Evolutionary conservation across 2,113 vertebrate genomes (phyloP).

Genomic region (Marmota flaviventris): DNA sequence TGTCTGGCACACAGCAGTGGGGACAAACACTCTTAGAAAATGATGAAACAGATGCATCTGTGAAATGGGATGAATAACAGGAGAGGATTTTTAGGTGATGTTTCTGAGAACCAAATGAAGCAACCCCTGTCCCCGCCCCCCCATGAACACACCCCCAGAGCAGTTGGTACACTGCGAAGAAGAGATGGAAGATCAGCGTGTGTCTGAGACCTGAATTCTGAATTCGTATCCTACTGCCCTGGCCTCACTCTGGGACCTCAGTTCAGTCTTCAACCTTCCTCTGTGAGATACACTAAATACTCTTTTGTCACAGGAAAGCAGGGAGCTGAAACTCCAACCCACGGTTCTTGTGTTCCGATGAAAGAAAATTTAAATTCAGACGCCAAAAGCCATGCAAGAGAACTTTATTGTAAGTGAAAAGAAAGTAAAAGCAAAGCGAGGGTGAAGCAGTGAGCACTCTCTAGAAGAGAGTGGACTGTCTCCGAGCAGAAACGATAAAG

Average conservation of each 20-base stretch:
- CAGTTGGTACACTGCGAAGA: not conserved
- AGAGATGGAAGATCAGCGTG: not conserved
- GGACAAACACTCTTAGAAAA: not conserved
- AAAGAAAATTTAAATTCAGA: too few species aligned
- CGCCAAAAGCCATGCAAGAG: too few species aligned
- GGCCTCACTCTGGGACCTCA: not conserved
- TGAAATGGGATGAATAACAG: not conserved
- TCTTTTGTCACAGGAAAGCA: not conserved
- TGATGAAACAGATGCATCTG: not conserved
- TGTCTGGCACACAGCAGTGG: not conserved
- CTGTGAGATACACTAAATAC: not conserved
- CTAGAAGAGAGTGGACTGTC: too few species aligned
- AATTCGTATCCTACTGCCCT: not conserved
- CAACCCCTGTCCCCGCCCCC: too few species aligned
- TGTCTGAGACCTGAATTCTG: not conserved
- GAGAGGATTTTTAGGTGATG: not conserved
- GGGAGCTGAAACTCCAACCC: too few species aligned
- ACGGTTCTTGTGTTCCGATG: too few species aligned
- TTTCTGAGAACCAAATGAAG: not conserved
- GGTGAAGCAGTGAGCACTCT: too few species aligned
- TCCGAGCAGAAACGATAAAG: too few species aligned
- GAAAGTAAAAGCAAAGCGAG: too few species aligned
- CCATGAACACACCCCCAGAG: not conserved
- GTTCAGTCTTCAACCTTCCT: not conserved
- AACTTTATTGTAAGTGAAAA: too few species aligned